Conservation (phyloP, 2,113 vertebrate genomes). For the Natator depressus region DNA sequence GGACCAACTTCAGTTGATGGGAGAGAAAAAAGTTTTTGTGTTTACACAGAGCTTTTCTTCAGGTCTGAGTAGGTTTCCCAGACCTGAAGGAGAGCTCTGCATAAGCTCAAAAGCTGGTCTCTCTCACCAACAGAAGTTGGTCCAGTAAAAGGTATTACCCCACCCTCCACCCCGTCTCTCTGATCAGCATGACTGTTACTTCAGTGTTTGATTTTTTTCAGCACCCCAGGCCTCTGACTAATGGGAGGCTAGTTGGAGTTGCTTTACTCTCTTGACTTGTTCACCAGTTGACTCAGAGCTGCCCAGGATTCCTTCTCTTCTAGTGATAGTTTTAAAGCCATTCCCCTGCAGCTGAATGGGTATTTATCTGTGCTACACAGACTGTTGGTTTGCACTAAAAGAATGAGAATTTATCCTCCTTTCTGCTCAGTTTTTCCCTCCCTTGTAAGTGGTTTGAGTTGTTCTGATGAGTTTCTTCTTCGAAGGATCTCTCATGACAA, state of each 20-base stretch:
- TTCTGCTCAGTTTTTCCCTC: neutral
- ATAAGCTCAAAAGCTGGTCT: no score
- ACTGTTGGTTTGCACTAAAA: neutral
- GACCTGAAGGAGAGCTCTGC: neutral
- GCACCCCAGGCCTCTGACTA: neutral
- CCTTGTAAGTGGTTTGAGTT: no score
- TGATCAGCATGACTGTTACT: no score
- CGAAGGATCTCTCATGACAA: neutral
- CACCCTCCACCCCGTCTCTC: no score
- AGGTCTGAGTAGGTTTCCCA: neutral
- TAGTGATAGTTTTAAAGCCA: neutral
- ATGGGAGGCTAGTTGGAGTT: neutral
- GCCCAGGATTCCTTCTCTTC: neutral
- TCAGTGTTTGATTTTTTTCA: no score
- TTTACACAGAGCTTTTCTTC: neutral
- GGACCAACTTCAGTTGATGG: neutral
- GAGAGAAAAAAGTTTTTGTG: neutral
- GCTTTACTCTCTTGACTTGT: accelerated
- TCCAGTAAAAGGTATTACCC: no score
- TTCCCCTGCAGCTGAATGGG: neutral
- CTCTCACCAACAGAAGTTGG: no score
- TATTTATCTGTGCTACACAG: neutral
- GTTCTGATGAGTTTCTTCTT: no score
- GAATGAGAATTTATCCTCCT: neutral
- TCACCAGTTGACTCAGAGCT: neutral